phyloP scores from a whole-genome alignment of 2,113 vertebrate species.

The Phrynosoma platyrhinos region DNA sequence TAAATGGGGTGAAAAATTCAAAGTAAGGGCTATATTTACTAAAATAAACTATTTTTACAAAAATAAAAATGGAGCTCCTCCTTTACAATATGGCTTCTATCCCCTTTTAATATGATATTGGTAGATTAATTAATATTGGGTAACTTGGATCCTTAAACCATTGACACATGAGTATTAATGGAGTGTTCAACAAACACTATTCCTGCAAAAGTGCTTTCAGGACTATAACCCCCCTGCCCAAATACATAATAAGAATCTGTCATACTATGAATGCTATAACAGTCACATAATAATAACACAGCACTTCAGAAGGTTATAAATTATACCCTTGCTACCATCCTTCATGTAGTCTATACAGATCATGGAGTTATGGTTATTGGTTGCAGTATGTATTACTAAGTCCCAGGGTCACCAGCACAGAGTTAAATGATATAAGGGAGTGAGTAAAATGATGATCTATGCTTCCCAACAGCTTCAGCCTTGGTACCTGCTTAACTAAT shows the following conservation, averaged over 20 bases:
- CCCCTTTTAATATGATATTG: constrained; percentile 57
- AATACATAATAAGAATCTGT: constrained; percentile 71
- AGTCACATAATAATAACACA: constrained; percentile 73
- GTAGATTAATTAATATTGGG: constrained; percentile 37
- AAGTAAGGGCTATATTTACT: constrained; percentile 21
- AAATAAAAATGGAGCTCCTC: constrained; percentile 36
- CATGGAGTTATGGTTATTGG: constrained; percentile 65
- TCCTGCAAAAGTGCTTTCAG: constrained; percentile 30
- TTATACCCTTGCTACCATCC: constrained; percentile 59
- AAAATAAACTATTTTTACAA: background rate
- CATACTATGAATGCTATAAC: constrained; percentile 70
- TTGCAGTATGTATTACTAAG: constrained; percentile 60
- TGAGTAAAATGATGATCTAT: constrained; percentile 68
- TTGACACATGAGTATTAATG: constrained; percentile 11
- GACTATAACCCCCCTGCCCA: constrained; percentile 55
- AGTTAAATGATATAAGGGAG: constrained; percentile 67
- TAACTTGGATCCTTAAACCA: background rate
- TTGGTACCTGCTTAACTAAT: constrained; percentile 62
- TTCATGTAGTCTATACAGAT: constrained; percentile 54
- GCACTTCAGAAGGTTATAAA: constrained; percentile 63
- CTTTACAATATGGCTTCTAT: constrained; percentile 35
- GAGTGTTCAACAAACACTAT: constrained; percentile 20
- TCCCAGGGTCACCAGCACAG: constrained; percentile 64
- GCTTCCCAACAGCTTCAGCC: constrained; percentile 59
- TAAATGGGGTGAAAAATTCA: constrained; percentile 33